phyloP scores from a whole-genome alignment of 23 tunicate species.

The Halocynthia aurantium region DNA sequence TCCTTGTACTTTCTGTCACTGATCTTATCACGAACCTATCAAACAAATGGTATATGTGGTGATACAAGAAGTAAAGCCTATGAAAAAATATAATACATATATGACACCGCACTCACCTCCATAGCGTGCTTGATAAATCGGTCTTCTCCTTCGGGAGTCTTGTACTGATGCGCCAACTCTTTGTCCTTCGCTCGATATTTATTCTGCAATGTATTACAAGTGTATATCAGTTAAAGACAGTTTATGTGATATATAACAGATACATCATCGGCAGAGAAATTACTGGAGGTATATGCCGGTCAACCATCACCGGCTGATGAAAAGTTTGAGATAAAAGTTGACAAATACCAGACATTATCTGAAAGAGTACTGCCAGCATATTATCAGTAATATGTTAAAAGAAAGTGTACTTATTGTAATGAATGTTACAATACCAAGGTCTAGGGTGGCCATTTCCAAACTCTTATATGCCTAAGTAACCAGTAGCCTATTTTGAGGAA shows the following conservation, averaged over 20 bases:
- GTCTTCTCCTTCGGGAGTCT: slow-evolving; percentile 45
- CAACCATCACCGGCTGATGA: no score
- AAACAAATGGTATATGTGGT: not conserved
- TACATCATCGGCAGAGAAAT: no score
- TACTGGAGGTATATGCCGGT: no score
- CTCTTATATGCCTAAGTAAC: not conserved
- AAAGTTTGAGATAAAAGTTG: not conserved
- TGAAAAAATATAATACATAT: not conserved
- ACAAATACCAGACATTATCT: slow-evolving; percentile 2
- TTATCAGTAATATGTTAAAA: no score
- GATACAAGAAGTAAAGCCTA: not conserved
- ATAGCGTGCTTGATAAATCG: slow-evolving; percentile 71
- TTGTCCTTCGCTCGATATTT: slow-evolving; percentile 83
- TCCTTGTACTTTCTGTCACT: slow-evolving; percentile 81
- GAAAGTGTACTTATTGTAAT: no score
- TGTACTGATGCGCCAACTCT: slow-evolving; percentile 67
- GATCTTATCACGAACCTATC: slow-evolving; percentile 63
- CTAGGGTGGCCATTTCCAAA: no score
- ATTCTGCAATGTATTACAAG: slow-evolving; percentile 22
- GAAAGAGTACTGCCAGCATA: not conserved
- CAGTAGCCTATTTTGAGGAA: not conserved
- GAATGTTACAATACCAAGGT: no score
- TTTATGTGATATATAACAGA: no score
- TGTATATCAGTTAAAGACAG: no score
- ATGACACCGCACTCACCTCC: slow-evolving; percentile 27